Base-by-base conservation (phyloP, 1,140 invertebrate genomes). In the Eriocheir sinensis region DNA sequence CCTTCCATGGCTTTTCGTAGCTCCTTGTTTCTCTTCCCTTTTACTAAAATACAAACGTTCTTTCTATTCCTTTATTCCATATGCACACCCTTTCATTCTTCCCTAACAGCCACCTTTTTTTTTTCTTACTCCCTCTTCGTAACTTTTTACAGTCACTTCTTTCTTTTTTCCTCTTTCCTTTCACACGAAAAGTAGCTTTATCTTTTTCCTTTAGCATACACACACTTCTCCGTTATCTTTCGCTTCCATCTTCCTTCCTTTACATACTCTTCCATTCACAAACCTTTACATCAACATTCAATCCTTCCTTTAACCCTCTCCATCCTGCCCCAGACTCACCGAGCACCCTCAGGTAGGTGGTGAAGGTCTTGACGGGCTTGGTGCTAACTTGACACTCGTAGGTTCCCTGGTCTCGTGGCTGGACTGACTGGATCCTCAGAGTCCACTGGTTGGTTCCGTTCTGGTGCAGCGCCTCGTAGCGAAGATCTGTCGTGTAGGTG, bases 361-460 rank as follows among this genome's bases (percentile, higher is more conserved):
- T 80, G 91, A 92, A 92, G 79, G 91, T 41, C 91, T 81, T 92
- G 72, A 92, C 41, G 15, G 91, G 91, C 21, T 92, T 92, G 36
- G 91, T 92, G 91, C 91, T 92, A 38, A 92, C 80, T 38, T 92
- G 91, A 30, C 91, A 92, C 60, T 92, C 91, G 40, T 81, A 81
- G 79, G 34, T 92, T 72, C 91, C 79, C 38, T 92, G 38, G 90
- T 91, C 90, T 6, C 90, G 60, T 38, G 72, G 91, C 38, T 92
- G 91, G 79, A 72, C 91, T 30, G 91, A 92, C 91, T 60, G 81
- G 27, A 92, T 92, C 34, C 79, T n/a, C 2, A 92, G 72, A 2
- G 91, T 92, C 91, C 91, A 92, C 91, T 92, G 91, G 79, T 92
- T 92, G 36, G 91, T 92, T 72, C 91, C 91, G 40, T 92, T 92